Evolutionary conservation across 2,113 vertebrate species (phyloP).

Genomic region (Neolamprologus brichardi): DNA sequence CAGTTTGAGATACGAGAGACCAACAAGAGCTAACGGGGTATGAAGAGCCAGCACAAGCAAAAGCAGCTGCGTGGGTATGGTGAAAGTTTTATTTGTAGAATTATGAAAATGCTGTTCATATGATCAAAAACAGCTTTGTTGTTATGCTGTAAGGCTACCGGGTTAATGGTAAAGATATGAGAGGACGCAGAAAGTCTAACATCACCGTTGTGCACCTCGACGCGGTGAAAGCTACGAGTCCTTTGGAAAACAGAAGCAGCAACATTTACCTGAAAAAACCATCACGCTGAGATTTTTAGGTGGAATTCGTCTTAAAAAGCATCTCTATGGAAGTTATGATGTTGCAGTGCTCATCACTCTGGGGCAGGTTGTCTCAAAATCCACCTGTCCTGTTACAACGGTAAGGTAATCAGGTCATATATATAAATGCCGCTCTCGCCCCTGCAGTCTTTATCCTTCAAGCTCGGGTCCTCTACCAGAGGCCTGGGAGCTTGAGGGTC

Average conservation of each 20-base stretch:
- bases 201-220: neutral
- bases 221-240: neutral
- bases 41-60: neutral
- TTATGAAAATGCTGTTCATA: neutral
- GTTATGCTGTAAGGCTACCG: accelerated
- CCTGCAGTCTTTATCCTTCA: neutral
- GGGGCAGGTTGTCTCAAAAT: neutral
- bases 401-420: neutral
- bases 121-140: neutral
- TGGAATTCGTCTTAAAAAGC: accelerated
- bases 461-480: neutral
- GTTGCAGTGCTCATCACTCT: neutral
- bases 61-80: neutral
- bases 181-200: neutral
- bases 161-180: neutral
- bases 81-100: neutral
- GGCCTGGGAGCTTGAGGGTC: neutral
- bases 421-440: neutral
- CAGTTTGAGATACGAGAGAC: neutral
- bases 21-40: neutral
- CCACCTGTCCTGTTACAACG: accelerated
- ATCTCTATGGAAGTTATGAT: neutral
- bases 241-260: neutral
- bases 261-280: neutral
- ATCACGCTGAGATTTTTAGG: neutral